Percentiles rank a stretch among this genome's conserved stretches.
phyloP scores from a whole-genome alignment of 2,888 invertebrate species.

The Xanthia togata region DNA sequence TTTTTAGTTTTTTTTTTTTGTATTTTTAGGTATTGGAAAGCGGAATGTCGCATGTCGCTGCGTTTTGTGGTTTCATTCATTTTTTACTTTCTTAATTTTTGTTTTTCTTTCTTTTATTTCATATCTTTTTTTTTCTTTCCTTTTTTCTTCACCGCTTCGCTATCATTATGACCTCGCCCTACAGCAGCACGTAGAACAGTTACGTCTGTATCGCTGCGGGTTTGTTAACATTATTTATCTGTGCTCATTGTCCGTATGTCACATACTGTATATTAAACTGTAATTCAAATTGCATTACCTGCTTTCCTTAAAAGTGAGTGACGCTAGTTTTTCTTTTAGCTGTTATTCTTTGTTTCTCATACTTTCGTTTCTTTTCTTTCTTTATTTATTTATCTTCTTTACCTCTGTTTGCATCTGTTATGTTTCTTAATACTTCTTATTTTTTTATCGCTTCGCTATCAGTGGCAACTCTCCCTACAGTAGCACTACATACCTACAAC shows the following conservation, averaged over 20 bases:
- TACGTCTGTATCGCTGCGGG: slow-evolving; percentile 46
- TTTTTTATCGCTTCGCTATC: slow-evolving; percentile 16
- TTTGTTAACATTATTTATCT: slow-evolving; percentile 63
- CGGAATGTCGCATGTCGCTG: too few relatives aligned
- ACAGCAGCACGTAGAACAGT: slow-evolving; percentile 51
- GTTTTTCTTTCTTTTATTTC: too few relatives aligned
- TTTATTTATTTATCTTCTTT: too few relatives aligned
- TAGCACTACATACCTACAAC: slow-evolving; percentile 55
- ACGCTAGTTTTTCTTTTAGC: too few relatives aligned
- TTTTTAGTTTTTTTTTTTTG: neutral
- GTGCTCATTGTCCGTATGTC: slow-evolving; percentile 60
- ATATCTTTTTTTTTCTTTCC: too few relatives aligned
- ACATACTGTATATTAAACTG: slow-evolving; percentile 64
- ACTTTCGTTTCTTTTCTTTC: too few relatives aligned
- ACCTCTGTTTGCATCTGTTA: too few relatives aligned
- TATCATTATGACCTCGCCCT: slow-evolving; percentile 31
- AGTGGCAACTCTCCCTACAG: slow-evolving; percentile 25
- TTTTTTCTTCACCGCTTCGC: neutral
- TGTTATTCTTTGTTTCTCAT: too few relatives aligned
- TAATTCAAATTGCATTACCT: slow-evolving; percentile 28
- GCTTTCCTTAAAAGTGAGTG: too few relatives aligned
- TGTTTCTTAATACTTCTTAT: neutral
- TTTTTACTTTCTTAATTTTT: too few relatives aligned
- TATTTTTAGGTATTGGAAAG: too few relatives aligned
- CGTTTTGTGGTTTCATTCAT: too few relatives aligned